A percentile compares a stretch with the other conserved stretches of the same genome.
These are phyloP conservation scores for Amblyornis subalaris DNA, from an alignment of 2,113 vertebrate genomes.

Conservation along the genomic window DNA sequence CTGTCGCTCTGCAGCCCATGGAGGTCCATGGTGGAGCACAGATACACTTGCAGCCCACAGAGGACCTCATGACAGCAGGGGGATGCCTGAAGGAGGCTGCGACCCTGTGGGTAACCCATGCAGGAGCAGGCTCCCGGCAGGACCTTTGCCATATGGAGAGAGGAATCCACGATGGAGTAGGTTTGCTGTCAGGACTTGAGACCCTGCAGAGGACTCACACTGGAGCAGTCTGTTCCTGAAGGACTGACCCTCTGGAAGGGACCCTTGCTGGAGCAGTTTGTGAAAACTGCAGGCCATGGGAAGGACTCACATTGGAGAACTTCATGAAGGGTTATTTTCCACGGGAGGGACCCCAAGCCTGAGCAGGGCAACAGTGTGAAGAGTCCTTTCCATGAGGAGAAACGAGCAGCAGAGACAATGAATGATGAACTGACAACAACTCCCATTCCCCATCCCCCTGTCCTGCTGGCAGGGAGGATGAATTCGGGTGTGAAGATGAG, in stretches of 20 bases:
- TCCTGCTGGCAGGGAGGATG: neutral
- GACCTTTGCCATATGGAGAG: neutral
- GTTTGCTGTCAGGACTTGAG: neutral
- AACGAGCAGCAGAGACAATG: accelerated
- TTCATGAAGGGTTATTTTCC: neutral
- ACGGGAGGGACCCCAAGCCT: accelerated
- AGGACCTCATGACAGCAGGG: too few relatives aligned
- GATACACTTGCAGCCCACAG: accelerated
- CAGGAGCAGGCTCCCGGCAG: neutral
- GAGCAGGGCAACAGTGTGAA: neutral
- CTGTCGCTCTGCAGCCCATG: neutral
- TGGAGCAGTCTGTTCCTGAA: neutral
- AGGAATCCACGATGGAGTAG: neutral
- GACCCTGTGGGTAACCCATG: accelerated
- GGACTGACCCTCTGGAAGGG: accelerated
- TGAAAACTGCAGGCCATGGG: neutral
- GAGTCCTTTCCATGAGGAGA: neutral
- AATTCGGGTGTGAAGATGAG: accelerated
- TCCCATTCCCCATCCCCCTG: accelerated
- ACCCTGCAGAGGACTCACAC: neutral
- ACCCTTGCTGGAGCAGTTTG: neutral
- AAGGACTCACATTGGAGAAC: neutral
- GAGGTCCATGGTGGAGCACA: neutral
- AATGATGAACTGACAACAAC: neutral
- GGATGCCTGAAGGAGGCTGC: neutral